phyloP scores from a whole-genome alignment of 2,888 invertebrate genomes.

The Ellobium chinense region DNA sequence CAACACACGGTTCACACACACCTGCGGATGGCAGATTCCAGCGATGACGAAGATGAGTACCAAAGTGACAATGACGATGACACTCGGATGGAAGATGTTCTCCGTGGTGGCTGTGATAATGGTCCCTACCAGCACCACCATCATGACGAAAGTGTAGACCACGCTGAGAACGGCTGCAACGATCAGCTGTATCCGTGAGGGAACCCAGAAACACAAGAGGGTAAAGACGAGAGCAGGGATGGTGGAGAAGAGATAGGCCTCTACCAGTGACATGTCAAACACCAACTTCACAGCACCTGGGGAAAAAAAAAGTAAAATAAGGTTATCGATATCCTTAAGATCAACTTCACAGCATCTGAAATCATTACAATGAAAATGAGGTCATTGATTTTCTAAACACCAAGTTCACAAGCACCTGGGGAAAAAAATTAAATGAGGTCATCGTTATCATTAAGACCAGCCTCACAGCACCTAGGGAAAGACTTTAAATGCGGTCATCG shows the following conservation, averaged over 20 bases:
- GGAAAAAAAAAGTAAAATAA: too few relatives aligned
- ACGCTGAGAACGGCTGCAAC: constrained; percentile 68
- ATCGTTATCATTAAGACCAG: too few relatives aligned
- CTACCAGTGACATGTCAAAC: constrained; percentile 60
- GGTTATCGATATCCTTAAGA: too few relatives aligned
- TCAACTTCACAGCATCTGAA: too few relatives aligned
- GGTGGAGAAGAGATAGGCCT: constrained; percentile 66
- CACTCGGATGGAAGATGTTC: constrained; percentile 72
- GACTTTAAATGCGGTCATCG: too few relatives aligned
- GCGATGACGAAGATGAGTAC: constrained; percentile 68
- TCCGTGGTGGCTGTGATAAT: constrained; percentile 62
- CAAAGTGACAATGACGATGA: constrained; percentile 69
- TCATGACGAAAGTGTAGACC: constrained; percentile 73
- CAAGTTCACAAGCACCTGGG: too few relatives aligned
- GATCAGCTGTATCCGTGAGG: constrained; percentile 65
- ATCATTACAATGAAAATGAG: too few relatives aligned
- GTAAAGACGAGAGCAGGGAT: constrained; percentile 67
- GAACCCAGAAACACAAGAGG: constrained; percentile 66
- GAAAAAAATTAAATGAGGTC: too few relatives aligned
- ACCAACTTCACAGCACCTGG: constrained; percentile 67
- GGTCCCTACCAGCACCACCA: constrained; percentile 74
- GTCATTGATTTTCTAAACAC: too few relatives aligned
- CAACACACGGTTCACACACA: too few relatives aligned
- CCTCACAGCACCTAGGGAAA: too few relatives aligned
- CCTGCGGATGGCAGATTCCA: constrained; percentile 71